Base-by-base conservation (phyloP, 1,140 invertebrate species). In the Pseudomyrmex pallidus region DNA sequence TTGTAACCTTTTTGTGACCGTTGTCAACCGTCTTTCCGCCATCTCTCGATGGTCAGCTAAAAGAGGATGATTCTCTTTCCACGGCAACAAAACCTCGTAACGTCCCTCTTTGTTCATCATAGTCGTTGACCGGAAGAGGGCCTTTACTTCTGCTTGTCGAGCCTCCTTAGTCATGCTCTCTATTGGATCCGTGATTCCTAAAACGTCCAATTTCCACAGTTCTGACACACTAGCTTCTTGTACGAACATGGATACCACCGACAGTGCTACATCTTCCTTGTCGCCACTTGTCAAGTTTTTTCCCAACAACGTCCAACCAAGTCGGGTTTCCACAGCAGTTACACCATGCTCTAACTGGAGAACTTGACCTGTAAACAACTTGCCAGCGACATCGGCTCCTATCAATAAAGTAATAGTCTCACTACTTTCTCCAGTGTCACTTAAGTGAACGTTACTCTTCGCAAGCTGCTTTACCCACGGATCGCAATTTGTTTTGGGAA, bases 241-340 rank as follows among this genome's bases (percentile, higher is more conserved):
- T 1, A 15, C 2, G 1, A 72, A 9, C 54, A 57, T 54, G 7
- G 68, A 72, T 2, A 72, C 22, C 10, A 72, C 10, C 25, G n/a
- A 35, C 1, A 72, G 1, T 7, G 68, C 10, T 7, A 52, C 10
- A 17, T 59, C n/a, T 2, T 4, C 1, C 2, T 35, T 12, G 2
- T 7, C 13, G 1, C 17, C 1, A 1, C 57, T 9, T 4, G 12
- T 8, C 13, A 56, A 12, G 15, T 56, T 44, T 48, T 88, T 86
- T 5, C 92, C 91, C 67, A 90, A 82, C 1, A 92, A 0, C 0
- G 88, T 90, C 90, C 90, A 93, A 12, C 91, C 91, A 1, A 92
- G 64, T n/a, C 10, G 44, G 8, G 91, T 92, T 72, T 93, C 90
- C 1, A 92, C 70, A 0, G 89, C 91, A 0, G 76, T 83, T 9